These are phyloP conservation scores for Aphelocoma californica DNA, from an alignment of 2,797 vertebrate species.

Conservation along the genomic window DNA sequence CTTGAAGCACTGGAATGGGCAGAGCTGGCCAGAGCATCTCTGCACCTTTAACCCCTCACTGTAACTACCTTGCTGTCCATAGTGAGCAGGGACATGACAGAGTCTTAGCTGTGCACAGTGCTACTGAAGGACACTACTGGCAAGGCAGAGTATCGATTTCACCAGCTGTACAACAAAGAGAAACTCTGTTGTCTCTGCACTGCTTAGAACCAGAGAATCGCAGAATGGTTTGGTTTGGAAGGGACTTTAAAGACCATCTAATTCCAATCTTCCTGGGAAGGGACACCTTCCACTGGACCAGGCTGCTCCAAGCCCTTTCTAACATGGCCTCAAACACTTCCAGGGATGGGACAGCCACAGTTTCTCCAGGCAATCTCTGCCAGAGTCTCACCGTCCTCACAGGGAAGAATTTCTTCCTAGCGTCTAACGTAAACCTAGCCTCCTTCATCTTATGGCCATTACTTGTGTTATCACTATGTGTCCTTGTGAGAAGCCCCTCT, in stretches of 20 bases:
- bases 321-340: neutral
- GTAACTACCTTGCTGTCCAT: neutral
- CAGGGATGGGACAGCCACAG: neutral
- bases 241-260: too few relatives aligned
- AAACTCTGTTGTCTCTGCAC: neutral
- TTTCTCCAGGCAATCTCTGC: neutral
- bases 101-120: neutral
- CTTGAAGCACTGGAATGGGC: neutral
- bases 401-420: neutral
- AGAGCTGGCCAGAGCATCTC: neutral
- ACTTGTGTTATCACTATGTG: neutral
- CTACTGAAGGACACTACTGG: accelerated
- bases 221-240: neutral
- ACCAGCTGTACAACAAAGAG: accelerated
- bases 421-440: neutral
- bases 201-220: neutral
- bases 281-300: neutral
- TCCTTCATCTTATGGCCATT: accelerated
- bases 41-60: neutral
- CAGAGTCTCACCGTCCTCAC: neutral
- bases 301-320: neutral
- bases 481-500: neutral
- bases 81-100: accelerated
- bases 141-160: neutral
- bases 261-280: accelerated